These are phyloP conservation scores for Scylla paramamosain DNA, from an alignment of 1,140 invertebrate species.

Conservation along the genomic window DNA sequence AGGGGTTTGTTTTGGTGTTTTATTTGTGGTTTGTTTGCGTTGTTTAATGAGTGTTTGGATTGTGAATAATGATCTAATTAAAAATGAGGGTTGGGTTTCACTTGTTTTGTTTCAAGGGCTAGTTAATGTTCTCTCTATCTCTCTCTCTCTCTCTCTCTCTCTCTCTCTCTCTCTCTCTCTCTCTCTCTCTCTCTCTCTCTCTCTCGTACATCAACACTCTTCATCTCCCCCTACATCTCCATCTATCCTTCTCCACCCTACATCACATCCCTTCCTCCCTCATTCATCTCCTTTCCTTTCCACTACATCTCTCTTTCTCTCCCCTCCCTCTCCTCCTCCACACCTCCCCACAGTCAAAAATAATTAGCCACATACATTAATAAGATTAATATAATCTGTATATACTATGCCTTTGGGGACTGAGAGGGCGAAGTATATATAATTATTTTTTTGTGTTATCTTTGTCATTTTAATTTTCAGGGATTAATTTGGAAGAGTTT, in stretches of 20 bases:
- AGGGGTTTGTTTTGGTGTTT: not conserved
- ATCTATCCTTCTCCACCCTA: not conserved
- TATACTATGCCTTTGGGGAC: not conserved
- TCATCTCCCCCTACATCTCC: not conserved
- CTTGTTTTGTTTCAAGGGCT: too few species aligned
- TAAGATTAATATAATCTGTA: slow-evolving; percentile 4
- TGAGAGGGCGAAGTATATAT: not conserved
- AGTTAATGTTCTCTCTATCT: not conserved
- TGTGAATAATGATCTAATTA: too few species aligned
- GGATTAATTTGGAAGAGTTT: slow-evolving; percentile 1
- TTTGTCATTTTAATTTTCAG: not conserved
- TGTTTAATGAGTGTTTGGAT: too few species aligned
- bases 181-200: slow-evolving; percentile 52
- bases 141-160: not conserved
- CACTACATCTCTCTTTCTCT: not conserved
- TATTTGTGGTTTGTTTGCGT: not conserved
- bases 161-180: slow-evolving; percentile 52
- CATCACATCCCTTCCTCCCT: not conserved
- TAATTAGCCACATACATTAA: not conserved
- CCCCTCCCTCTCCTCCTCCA: not conserved
- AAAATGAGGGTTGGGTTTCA: too few species aligned
- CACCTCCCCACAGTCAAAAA: not conserved
- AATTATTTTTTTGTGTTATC: not conserved
- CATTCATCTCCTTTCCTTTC: not conserved
- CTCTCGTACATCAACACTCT: not conserved